These are phyloP conservation scores for Bungarus multicinctus DNA, from an alignment of 2,113 vertebrate species.

Conservation along the genomic window DNA sequence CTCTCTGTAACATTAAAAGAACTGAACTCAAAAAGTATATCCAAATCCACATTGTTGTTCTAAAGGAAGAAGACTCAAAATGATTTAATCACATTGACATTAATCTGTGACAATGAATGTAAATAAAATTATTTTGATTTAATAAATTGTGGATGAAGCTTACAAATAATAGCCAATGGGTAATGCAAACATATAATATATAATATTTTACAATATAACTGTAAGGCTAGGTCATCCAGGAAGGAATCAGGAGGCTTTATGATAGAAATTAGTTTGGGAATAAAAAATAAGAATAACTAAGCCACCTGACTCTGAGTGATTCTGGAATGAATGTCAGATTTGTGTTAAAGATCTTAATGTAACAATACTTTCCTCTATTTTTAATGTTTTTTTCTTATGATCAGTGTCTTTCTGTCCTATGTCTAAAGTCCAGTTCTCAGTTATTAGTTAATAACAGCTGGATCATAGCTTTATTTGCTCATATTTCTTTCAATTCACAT, in stretches of 20 bases:
- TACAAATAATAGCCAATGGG: not conserved
- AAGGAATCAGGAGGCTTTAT: not conserved
- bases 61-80: not conserved
- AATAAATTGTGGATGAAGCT: not conserved
- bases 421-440: not conserved
- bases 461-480: not conserved
- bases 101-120: not conserved
- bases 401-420: not conserved
- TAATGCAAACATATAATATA: not conserved
- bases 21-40: not conserved
- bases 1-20: not conserved
- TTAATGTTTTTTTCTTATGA: not conserved
- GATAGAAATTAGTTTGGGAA: not conserved
- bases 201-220: not conserved
- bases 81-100: not conserved
- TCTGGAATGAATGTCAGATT: not conserved
- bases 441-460: not conserved
- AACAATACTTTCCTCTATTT: not conserved
- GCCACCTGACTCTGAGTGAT: not conserved
- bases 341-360: not conserved
- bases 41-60: not conserved
- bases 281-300: not conserved
- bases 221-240: not conserved
- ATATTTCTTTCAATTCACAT: not conserved
- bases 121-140: conserved; percentile 21